Evolutionary conservation across 2,888 invertebrate genomes (phyloP).

Genomic region (Monopis laevigella): DNA sequence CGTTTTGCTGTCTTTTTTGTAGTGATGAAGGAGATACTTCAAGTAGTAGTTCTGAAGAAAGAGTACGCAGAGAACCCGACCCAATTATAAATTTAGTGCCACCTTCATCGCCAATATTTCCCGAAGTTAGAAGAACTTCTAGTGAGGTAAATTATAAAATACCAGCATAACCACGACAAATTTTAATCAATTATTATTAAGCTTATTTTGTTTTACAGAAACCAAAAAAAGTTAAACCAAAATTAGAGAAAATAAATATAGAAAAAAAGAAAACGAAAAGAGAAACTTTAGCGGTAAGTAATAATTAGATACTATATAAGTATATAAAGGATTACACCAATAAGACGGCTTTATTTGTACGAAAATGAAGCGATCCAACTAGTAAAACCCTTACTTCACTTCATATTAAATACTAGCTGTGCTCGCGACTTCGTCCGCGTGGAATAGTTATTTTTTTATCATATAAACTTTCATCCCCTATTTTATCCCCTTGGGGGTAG

Average conservation of each 20-base stretch:
- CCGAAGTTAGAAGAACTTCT: conserved; percentile 25
- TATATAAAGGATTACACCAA: too few species aligned
- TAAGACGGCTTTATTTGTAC: too few species aligned
- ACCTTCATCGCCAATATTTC: conserved; percentile 75
- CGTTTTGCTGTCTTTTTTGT: too few species aligned
- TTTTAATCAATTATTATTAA: not conserved
- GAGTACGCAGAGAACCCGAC: conserved; percentile 62
- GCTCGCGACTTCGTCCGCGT: too few species aligned
- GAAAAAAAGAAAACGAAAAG: conserved; percentile 57
- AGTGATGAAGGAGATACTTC: conserved; percentile 85
- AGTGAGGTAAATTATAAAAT: conserved; percentile 32
- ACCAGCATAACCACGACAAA: too few species aligned
- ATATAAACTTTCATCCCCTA: too few species aligned
- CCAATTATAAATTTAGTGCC: conserved; percentile 65
- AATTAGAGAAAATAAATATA: conserved; percentile 49
- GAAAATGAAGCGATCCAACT: too few species aligned
- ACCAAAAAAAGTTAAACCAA: conserved; percentile 39
- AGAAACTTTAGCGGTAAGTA: conserved; percentile 65
- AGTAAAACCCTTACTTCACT: too few species aligned
- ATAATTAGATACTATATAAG: too few species aligned
- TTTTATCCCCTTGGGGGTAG: too few species aligned
- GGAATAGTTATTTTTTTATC: too few species aligned
- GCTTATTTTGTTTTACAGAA: conserved; percentile 31
- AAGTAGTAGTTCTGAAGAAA: conserved; percentile 75
- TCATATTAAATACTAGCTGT: too few species aligned